phyloP scores from a whole-genome alignment of 2,888 invertebrate genomes.

The Drosophila glabriapex region DNA sequence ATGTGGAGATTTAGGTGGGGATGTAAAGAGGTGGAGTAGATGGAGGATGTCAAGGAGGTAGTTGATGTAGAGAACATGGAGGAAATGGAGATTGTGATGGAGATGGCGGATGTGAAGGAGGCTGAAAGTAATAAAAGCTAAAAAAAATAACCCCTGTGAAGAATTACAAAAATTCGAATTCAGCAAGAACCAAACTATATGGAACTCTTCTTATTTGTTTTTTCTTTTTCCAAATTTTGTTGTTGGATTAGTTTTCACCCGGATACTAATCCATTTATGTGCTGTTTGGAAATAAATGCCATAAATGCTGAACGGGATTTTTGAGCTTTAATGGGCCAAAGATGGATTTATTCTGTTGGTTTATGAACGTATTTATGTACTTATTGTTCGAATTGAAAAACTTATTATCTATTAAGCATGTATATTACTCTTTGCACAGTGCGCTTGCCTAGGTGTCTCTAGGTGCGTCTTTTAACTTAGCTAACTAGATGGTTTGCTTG shows the following conservation, averaged over 20 bases:
- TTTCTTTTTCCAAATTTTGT: not conserved
- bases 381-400: conserved; percentile 66
- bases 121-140: not conserved
- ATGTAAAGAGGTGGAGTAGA: no score
- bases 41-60: not conserved
- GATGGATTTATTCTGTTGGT: conserved; percentile 37
- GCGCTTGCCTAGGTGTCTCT: conserved; percentile 23
- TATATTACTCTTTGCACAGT: conserved; percentile 43
- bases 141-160: not conserved
- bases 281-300: not conserved
- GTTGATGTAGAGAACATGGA: not conserved
- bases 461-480: conserved; percentile 43
- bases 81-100: not conserved
- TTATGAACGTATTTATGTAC: conserved; percentile 38
- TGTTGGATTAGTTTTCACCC: not conserved
- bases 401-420: conserved; percentile 84
- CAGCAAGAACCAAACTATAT: not conserved
- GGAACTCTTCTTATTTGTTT: no score
- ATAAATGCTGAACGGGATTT: not conserved
- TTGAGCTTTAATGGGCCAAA: conserved; percentile 22
- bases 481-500: conserved; percentile 27
- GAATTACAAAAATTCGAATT: not conserved
- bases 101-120: not conserved
- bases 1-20: not conserved
- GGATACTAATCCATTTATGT: not conserved